phyloP scores from a whole-genome alignment of 2,888 invertebrate species.

The Agapostemon virescens region DNA sequence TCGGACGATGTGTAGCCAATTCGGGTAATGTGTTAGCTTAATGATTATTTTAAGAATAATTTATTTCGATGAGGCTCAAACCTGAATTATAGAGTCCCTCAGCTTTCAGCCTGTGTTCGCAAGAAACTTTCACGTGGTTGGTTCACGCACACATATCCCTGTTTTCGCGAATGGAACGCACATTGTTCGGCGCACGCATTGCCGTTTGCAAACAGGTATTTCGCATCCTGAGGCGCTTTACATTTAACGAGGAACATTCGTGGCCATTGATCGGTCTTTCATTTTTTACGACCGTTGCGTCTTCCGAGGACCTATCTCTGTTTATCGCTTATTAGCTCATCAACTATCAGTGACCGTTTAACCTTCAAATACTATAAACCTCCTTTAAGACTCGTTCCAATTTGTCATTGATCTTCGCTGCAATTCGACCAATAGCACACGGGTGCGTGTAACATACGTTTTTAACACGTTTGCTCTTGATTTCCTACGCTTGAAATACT shows the following conservation, averaged over 20 bases:
- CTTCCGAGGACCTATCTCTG: background rate
- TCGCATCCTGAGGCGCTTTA: background rate
- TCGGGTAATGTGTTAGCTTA: too few species aligned
- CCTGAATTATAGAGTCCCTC: slow-evolving; percentile 49
- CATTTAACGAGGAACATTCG: slow-evolving; percentile 13
- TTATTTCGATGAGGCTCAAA: too few species aligned
- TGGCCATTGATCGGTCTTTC: background rate
- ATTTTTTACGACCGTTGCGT: background rate
- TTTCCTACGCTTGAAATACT: too few species aligned
- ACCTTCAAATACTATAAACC: too few species aligned
- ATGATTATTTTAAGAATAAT: too few species aligned
- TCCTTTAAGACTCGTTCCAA: too few species aligned
- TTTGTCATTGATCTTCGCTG: too few species aligned
- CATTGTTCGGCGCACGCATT: slow-evolving; percentile 30
- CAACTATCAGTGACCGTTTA: too few species aligned
- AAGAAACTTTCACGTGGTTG: slow-evolving; percentile 63
- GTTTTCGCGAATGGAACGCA: slow-evolving; percentile 37
- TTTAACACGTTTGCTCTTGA: too few species aligned
- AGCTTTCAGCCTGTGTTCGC: background rate
- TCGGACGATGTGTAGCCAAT: too few species aligned
- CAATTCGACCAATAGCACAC: too few species aligned
- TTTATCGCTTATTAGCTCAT: background rate
- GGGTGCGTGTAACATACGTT: too few species aligned
- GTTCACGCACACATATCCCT: slow-evolving; percentile 29
- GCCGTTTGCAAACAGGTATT: slow-evolving; percentile 31